Percentiles rank a stretch among this genome's conserved stretches.
These are phyloP conservation scores for Trichoplax adhaerens DNA, from an alignment of 37 sponge, comb jelly and placozoan genomes.

Conservation along the genomic window DNA sequence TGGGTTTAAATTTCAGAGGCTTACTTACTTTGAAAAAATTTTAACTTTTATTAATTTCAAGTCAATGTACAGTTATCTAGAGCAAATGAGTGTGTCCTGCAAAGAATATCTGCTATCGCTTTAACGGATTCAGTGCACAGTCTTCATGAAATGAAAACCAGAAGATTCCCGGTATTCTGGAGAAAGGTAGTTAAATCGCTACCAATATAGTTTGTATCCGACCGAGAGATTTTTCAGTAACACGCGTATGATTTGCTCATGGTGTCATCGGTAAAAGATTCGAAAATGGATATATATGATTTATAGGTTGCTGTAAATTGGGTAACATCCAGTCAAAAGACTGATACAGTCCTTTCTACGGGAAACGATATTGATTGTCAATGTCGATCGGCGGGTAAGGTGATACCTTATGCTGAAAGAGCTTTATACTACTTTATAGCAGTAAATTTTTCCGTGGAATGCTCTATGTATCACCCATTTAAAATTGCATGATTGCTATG, in stretches of 20 bases:
- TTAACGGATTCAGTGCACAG: constrained; percentile 74
- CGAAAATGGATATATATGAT: too few relatives aligned
- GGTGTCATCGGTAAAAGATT: too few relatives aligned
- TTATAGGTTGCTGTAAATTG: constrained; percentile 27
- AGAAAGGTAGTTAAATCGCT: background rate
- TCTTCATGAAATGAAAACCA: background rate
- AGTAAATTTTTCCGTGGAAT: background rate
- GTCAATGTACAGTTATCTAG: background rate
- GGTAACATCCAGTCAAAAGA: constrained; percentile 16
- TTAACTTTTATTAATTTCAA: background rate
- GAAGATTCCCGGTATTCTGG: background rate
- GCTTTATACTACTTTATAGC: background rate
- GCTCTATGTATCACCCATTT: background rate
- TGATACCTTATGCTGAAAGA: background rate
- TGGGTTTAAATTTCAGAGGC: constrained; percentile 6
- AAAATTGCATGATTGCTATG: background rate
- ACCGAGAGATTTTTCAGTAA: constrained; percentile 10
- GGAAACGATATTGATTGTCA: constrained; percentile 5
- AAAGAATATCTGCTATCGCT: constrained; percentile 50
- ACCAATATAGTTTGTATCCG: background rate
- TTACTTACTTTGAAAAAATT: background rate
- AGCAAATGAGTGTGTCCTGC: constrained; percentile 3
- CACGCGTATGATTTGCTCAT: too few relatives aligned
- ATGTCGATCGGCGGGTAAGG: constrained; percentile 42
- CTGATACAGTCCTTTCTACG: constrained; percentile 2